Evolutionary conservation across 1,140 invertebrate genomes (phyloP), one percentile per base, ranked within the genome.

Genomic region (Saccostrea cuccullata): DNA sequence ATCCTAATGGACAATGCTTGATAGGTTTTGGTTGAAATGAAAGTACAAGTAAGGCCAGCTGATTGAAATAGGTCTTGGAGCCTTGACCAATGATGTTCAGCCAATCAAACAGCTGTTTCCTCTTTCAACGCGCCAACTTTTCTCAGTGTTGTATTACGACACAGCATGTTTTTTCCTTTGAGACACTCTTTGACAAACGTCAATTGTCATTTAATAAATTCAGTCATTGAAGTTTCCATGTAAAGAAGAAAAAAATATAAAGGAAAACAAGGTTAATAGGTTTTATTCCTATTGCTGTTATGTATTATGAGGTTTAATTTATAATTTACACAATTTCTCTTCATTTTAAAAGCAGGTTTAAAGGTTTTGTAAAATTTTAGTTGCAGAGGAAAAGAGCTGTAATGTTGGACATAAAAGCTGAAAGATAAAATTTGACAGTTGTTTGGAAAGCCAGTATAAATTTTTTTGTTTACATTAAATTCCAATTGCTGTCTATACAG

Each of bases 121-220:
- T 73, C 26, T 77, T 77, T 77, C 70, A 77, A 23, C 13, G 26
- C 70, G 30, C 70, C 23, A 77, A 40, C 13, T 77, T 77, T 77
- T 30, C 23, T 77, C 26, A 13, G 12, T 77, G 70, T 77, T 77
- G 70, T 30, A 30, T 73, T 73, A 11, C 70, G 30, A 12, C 26
- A 77, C 70, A 77, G 26, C 70, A 13, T 77, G 70, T 77, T 77
- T 17, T 30, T 30, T 26, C 20, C 17, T 23, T 47, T 9, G 47
- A 47, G 47, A 8, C 47, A 47, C 9, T 47, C 47, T 8, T 5
- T 47, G 47, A 47, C 47, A 47, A 47, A 64, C n/a, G 6, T 20
- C 17, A 60, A 64, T 17, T 3, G 26, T 30, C 12, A 77, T 77
- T 4, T 11, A 77, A 30, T 12, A 15, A 36, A 64, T 12, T 36